phyloP scores from a whole-genome alignment of 2,888 invertebrate genomes.

The Agrotis segetum region DNA sequence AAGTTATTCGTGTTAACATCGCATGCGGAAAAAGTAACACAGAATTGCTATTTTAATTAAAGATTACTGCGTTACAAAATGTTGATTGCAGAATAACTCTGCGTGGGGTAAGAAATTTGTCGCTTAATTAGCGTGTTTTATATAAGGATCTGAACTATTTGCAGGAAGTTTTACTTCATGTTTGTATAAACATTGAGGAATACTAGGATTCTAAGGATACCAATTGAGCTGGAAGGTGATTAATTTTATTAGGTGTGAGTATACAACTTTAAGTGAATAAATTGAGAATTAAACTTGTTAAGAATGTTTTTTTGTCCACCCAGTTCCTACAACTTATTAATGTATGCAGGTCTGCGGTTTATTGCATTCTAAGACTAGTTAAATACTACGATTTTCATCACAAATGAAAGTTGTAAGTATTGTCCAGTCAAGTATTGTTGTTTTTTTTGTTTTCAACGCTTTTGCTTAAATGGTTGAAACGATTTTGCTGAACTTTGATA shows the following conservation, averaged over 20 bases:
- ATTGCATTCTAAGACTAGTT: background rate
- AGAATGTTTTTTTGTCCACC: background rate
- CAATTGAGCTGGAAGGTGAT: constrained; percentile 4
- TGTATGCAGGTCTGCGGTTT: background rate
- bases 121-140: constrained; percentile 27
- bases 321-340: background rate
- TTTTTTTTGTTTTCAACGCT: too few relatives aligned
- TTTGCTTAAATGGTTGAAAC: too few relatives aligned
- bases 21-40: constrained; percentile 13
- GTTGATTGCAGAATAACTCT: constrained; percentile 7
- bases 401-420: too few relatives aligned
- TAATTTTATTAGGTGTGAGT: constrained; percentile 32
- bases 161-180: constrained; percentile 12
- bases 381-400: background rate
- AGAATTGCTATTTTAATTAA: constrained; percentile 23
- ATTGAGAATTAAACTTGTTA: background rate
- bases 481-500: too few relatives aligned
- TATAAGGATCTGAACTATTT: constrained; percentile 15
- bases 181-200: constrained; percentile 4
- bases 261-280: background rate
- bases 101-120: constrained; percentile 20
- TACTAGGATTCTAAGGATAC: constrained; percentile 11
- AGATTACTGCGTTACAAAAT: constrained; percentile 7
- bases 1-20: background rate
- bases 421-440: background rate